Evolutionary conservation across 2,797 vertebrate species (phyloP).

Genomic region (Sebastes nivosus): DNA sequence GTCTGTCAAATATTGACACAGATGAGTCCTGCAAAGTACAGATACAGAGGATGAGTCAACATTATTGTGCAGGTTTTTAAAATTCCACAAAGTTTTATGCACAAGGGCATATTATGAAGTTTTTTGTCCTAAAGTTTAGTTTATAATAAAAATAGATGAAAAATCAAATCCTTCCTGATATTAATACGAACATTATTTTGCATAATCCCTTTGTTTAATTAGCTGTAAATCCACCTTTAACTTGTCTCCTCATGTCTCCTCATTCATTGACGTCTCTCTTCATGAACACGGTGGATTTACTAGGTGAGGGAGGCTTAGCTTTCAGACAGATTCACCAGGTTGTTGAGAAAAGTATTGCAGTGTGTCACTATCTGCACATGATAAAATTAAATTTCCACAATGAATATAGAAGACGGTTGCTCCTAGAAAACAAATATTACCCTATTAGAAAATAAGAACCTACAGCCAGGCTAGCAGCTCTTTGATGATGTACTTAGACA

Average conservation of each 20-base stretch:
- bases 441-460: not conserved
- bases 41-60: constrained; percentile 65
- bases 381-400: not conserved
- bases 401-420: not conserved
- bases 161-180: constrained; percentile 20
- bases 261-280: constrained; percentile 2
- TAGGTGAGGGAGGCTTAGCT: not conserved
- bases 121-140: constrained; percentile 25
- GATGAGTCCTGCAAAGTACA: constrained; percentile 69
- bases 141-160: not conserved
- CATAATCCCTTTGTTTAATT: constrained; percentile 38
- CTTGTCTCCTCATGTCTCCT: constrained; percentile 5
- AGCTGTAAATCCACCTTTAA: constrained; percentile 38
- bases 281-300: constrained; percentile 14
- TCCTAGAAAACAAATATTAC: not conserved
- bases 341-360: constrained; percentile 19
- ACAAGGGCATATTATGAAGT: constrained; percentile 16
- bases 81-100: constrained; percentile 17
- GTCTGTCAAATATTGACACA: constrained; percentile 79
- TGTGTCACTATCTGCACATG: not conserved
- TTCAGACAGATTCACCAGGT: not conserved
- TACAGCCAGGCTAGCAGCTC: not conserved
- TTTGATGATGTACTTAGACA: not conserved
- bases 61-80: constrained; percentile 27
- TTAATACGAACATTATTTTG: constrained; percentile 1